Evolutionary conservation across 2,113 vertebrate genomes (phyloP), one percentile per base, ranked within the genome.

Genomic region (Orcinus orca): DNA sequence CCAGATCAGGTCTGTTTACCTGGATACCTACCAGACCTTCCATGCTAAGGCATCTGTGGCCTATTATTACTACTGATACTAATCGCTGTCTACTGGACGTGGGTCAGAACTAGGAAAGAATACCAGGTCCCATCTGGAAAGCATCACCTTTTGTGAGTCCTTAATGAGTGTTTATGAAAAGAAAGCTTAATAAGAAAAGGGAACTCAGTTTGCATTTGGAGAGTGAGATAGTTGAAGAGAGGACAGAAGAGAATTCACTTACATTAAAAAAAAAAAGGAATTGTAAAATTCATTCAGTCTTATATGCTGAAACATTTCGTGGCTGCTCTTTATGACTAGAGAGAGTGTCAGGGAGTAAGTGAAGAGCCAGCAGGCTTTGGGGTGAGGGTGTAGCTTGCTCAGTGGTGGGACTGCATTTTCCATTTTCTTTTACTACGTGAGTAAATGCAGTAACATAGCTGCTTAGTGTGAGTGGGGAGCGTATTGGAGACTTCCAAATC

Each of bases 141-240:
- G 95, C 97, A 97, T 95, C 73, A 97, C 97, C 97, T 98, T 98
- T 98, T 98, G 98, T 98, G 98, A 98, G 97, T 92, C 97, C 93
- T 97, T 98, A 98, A 98, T 98, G 98, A 98, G 97, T 97, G 93
- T 98, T 98, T 97, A 97, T 95, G 91, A 98, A 98, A 98, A 97
- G 98, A 98, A 98, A 98, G 94, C 93, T 97, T 98, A 95, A 95
- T 97, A 97, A 96, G 98, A 97, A 98, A 98, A 95, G 83, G 68
- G 96, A 97, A 97, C 97, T 98, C 58, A 90, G 93, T 98, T 98
- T 99, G 97, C 98, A 98, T 98, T 98, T 95, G 91, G 97, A 90
- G 62, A 98, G 90, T 98, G 96, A 98, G 95, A 96, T 87, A 96
- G 84, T 96, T 96, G 94, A 98, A 97, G 96, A 97, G 93, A 94